Conservation (phyloP, 2,113 vertebrate species). For the Bothrops jararaca region DNA sequence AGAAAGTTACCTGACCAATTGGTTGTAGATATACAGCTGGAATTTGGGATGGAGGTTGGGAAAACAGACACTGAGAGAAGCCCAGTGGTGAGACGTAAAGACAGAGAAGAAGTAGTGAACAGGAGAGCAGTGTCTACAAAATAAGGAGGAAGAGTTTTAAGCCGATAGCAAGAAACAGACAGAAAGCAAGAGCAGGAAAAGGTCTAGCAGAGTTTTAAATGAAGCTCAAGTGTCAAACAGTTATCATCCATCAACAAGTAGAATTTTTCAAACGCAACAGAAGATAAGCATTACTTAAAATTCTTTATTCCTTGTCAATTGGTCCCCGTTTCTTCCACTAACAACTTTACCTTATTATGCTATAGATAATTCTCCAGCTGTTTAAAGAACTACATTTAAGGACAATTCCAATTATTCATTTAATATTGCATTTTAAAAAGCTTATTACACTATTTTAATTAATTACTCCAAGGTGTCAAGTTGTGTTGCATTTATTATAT, state of each 20-base stretch:
- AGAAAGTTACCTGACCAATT: conserved; percentile 98
- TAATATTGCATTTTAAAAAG: conserved; percentile 19
- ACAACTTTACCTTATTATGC: conserved; percentile 11
- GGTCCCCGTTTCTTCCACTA: conserved; percentile 39
- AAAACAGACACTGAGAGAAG: conserved; percentile 98
- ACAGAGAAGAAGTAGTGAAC: conserved; percentile 99
- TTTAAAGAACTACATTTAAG: conserved; percentile 20
- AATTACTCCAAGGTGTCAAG: neutral
- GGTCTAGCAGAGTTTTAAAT: conserved; percentile 60
- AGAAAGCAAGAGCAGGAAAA: conserved; percentile 76
- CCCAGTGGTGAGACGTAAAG: conserved; percentile 98
- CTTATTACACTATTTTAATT: neutral
- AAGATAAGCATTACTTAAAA: conserved; percentile 35
- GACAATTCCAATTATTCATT: neutral
- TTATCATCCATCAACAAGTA: conserved; percentile 43
- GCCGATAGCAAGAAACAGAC: conserved; percentile 71
- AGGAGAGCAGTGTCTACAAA: conserved; percentile 98
- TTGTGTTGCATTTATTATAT: neutral
- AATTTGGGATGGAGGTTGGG: conserved; percentile 99
- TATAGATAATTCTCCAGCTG: neutral
- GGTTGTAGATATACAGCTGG: conserved; percentile 99
- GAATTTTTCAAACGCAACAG: conserved; percentile 52
- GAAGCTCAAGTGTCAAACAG: conserved; percentile 58
- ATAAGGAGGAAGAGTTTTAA: conserved; percentile 81
- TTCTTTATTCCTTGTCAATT: conserved; percentile 21